Evolutionary conservation across 2,888 invertebrate species (phyloP), one percentile per base, ranked within the genome.

Genomic region (Cosmorhoe ocellata): DNA sequence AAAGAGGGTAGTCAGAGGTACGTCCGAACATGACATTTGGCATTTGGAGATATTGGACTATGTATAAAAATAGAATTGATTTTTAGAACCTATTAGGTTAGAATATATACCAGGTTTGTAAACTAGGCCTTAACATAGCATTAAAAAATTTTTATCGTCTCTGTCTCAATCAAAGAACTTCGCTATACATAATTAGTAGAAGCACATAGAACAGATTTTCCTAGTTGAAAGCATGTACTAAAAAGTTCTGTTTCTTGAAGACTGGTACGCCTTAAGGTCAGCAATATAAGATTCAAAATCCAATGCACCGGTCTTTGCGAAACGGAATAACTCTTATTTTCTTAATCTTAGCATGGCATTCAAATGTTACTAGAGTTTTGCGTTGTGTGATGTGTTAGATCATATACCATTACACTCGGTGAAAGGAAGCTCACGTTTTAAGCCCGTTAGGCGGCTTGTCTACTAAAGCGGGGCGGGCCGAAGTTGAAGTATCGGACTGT

Each of bases 341-440:
- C 34, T 57, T 55, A 64, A 59, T 36, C 56, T 63, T 59, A 63
- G 64, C 64, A 64, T 64, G 64, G 58, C 58, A 58, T 61, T 53
- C 54, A 45, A 48, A 54, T 38, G 51, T 40, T 42, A 40, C 34
- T 18, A 40, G 34, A 52, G 51, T 53, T 55, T 53, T 58, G 46
- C 56, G 55, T 58, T 58, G 48, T 58, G 61, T 58, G 59, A 61
- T 52, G 61, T 62, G 50, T 52, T 47, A 31, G 8, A 48, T 61
- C 59, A 62, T 61, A 56, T 61, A 66, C 66, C 68, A 74, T 76
- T 51, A 70, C 71, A 66, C 61, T 39, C 67, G 81, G 84, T 81
- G 74, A 68, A 69, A 74, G 79, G 76, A 67, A 69, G 74, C 74
- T 76, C 45, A 22, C 13, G 14, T n/a, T 18, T 3, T 30, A 42